Evolutionary conservation across 2,888 invertebrate genomes (phyloP), one percentile per base, ranked within the genome.

Genomic region (Dasysyrphus albostriatus): DNA sequence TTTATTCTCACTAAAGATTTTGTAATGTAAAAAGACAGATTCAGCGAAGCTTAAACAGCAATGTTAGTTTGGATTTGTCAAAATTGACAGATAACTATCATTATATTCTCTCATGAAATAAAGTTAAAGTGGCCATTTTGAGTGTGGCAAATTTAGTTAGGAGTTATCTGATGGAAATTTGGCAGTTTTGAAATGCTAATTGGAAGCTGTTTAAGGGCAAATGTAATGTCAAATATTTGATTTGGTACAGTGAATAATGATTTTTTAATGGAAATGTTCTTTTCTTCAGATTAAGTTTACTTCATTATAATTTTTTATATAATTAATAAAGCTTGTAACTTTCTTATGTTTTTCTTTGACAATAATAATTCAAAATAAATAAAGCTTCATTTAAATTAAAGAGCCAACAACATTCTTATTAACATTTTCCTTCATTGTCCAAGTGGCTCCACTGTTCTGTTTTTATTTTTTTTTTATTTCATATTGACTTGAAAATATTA

Each of bases 41-140:
- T 16, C 1, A 47, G 12, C 16, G 32, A 24, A 34, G 58, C n/a
- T n/a, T n/a, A n/a, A n/a, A n/a, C n/a, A n/a, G n/a, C 32, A 49
- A 69, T 56, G 79, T 19, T 49, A 70, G 8, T 75, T 75, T 14
- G 54, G 69, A 58, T 83, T 80, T 74, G 70, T 75, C 83, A 75
- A 75, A 83, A 59, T 51, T 63, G 75, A 79, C 80, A 83, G 70
- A 79, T 83, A 44, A 49, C 56, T 37, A 70, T 70, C 70, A 80
- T 79, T 78, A 51, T 4, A 37, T 19, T 74, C 37, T 51, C 37
- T 51, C 34, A 47, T 10, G 37, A 47, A 9, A 32, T n/a, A 12
- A n/a, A 10, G 5, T 5, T 16, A 10, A 58, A 37, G n/a, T 70
- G 69, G 82, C 44, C 24, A 67, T 67, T 34, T 56, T 47, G 32